Evolutionary conservation across 2,888 invertebrate species (phyloP).

Genomic region (Eledona agricola): DNA sequence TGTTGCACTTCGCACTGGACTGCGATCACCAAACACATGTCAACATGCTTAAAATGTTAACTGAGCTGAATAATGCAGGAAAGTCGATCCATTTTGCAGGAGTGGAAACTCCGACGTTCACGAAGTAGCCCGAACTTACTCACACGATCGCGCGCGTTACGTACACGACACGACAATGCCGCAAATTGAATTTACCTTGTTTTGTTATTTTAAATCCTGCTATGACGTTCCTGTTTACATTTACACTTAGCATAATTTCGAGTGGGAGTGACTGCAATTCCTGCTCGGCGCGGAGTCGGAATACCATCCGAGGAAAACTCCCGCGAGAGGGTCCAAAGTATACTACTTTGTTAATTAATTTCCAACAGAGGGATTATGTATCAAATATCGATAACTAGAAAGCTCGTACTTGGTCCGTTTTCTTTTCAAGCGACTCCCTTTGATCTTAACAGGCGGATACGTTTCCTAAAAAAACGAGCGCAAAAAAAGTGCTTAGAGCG

Average conservation of each 20-base stretch:
- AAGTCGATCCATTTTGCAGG: conserved; percentile 30
- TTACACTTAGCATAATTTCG: too few species aligned
- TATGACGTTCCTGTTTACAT: conserved; percentile 2
- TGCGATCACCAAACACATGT: conserved; percentile 21
- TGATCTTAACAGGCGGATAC: conserved; percentile 9
- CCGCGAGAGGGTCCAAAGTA: too few species aligned
- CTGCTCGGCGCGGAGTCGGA: too few species aligned
- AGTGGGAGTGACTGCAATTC: too few species aligned
- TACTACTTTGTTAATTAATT: too few species aligned
- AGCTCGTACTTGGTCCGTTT: conserved; percentile 11
- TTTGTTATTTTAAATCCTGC: conserved; percentile 13
- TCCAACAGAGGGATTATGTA: conserved; percentile 19
- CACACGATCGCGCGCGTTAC: conserved; percentile 12
- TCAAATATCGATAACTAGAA: conserved; percentile 15
- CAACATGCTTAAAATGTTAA: conserved; percentile 29
- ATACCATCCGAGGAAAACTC: too few species aligned
- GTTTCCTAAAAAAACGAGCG: too few species aligned
- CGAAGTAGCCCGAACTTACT: conserved; percentile 24
- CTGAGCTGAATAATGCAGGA: conserved; percentile 33
- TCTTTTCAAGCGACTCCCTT: conserved; percentile 11
- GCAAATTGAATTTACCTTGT: conserved; percentile 23
- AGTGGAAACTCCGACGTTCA: conserved; percentile 28
- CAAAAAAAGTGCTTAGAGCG: too few species aligned
- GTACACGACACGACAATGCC: conserved; percentile 13
- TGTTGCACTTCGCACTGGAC: conserved; percentile 29